Base-by-base conservation (phyloP, 2,113 vertebrate species). In the Progne subis region DNA sequence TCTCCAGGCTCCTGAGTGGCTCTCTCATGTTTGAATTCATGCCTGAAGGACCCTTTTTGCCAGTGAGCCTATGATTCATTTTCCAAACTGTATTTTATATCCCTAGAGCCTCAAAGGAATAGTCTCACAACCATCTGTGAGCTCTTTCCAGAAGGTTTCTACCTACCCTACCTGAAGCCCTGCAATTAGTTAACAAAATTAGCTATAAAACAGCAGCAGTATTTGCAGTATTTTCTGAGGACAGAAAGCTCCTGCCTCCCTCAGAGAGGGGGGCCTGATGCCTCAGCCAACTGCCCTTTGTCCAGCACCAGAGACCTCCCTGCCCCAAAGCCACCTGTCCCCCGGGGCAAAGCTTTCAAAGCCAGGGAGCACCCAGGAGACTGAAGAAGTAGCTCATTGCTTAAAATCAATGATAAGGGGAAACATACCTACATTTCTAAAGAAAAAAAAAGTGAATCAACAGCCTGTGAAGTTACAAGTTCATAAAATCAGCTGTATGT, bases 311-410 rank as follows among this genome's bases (percentile, higher is more conserved):
- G 17, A 12, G 7, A 65, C 26, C 16, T 34, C 39, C 9, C 2
- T 19, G 50, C 8, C 18, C 10, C 6, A 21, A 24, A 18, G 15
- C 72, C 8, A 43, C 9, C 32, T 12, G 8, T 12, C 12, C 14
- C 10, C 21, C 0, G 0, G 41, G 15, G 15, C 2, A 29, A 82
- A 55, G 28, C n/a, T 20, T 61, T n/a, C 26, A 2, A 12, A 67
- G 69, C 13, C 20, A 18, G 11, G 34, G 52, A 60, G 25, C 8
- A 19, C 15, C 23, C 2, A 7, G 2, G n/a, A 72, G 31, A 71
- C 19, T 57, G 31, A 76, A 61, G 21, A 46, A 46, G 19, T 4
- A 93, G n/a, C 32, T 75, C 18, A 29, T 9, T 78, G 52, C 44
- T 55, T 71, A 68, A n/a, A 84, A 86, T 8, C 60, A 10, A 47